phyloP scores from a whole-genome alignment of 1,140 invertebrate genomes.

The Ptiloglossa arizonensis region DNA sequence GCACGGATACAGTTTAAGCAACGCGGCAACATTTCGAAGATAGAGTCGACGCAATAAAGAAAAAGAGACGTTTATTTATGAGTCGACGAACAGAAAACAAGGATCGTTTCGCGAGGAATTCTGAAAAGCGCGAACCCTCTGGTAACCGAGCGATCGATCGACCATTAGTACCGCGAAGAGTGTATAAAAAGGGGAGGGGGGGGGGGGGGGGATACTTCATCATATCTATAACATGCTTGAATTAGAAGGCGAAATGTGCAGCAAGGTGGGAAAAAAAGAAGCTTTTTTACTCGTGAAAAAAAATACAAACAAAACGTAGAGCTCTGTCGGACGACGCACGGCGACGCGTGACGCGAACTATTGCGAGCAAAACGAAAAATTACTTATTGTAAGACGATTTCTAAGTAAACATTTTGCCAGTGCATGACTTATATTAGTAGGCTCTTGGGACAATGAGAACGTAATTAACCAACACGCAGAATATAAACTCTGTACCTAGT shows the following conservation, averaged over 20 bases:
- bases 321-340: slow-evolving; percentile 15
- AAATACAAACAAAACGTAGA: slow-evolving; percentile 43
- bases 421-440: slow-evolving; percentile 65
- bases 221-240: slow-evolving; percentile 76
- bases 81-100: slow-evolving; percentile 16
- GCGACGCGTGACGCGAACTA: slow-evolving; percentile 63
- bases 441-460: slow-evolving; percentile 54
- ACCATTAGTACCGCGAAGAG: slow-evolving; percentile 36
- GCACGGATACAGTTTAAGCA: background rate
- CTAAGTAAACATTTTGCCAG: slow-evolving; percentile 74
- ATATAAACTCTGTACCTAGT: slow-evolving; percentile 66
- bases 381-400: slow-evolving; percentile 70
- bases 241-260: slow-evolving; percentile 58
- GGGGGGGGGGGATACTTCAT: slow-evolving; percentile 58
- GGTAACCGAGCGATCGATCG: slow-evolving; percentile 47
- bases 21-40: background rate
- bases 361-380: slow-evolving; percentile 53
- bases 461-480: slow-evolving; percentile 52
- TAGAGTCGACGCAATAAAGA: background rate
- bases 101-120: slow-evolving; percentile 30
- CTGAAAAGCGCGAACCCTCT: slow-evolving; percentile 28
- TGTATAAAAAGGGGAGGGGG: slow-evolving; percentile 31
- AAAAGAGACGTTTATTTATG: slow-evolving; percentile 26
- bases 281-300: slow-evolving; percentile 74
- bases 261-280: slow-evolving; percentile 50